A percentile compares a stretch with the other conserved stretches of the same genome.
phyloP scores from a whole-genome alignment of 2,888 invertebrate genomes.

The Limnephilus rhombicus region DNA sequence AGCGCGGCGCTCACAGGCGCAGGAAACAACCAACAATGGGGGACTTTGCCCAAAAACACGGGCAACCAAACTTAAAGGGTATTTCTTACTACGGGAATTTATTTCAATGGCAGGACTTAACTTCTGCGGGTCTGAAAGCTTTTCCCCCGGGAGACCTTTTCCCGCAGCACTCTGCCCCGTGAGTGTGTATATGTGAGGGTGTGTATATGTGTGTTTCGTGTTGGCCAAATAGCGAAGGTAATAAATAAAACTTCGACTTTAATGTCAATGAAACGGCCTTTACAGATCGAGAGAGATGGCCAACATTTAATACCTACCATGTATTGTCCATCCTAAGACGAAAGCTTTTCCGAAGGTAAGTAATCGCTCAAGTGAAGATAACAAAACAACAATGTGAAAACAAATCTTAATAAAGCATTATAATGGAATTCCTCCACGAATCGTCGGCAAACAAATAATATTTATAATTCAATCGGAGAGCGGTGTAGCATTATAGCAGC shows the following conservation, averaged over 20 bases:
- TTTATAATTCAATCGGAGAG: not conserved
- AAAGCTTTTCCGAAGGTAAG: not conserved
- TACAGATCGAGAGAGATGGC: not conserved
- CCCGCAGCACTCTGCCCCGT: not conserved
- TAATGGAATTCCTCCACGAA: too few species aligned
- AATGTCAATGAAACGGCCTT: slow-evolving; percentile 14
- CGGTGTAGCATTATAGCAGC: too few species aligned
- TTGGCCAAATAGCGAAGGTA: not conserved
- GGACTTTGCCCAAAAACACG: slow-evolving; percentile 33
- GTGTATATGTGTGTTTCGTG: too few species aligned
- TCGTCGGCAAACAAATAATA: too few species aligned
- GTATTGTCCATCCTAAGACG: not conserved
- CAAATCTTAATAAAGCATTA: too few species aligned
- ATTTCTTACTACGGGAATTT: slow-evolving; percentile 39
- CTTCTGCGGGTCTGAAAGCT: slow-evolving; percentile 39
- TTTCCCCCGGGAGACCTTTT: slow-evolving; percentile 25
- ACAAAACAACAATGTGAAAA: too few species aligned
- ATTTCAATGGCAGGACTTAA: slow-evolving; percentile 45
- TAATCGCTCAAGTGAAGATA: too few species aligned
- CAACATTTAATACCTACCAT: not conserved
- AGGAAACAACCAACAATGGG: slow-evolving; percentile 21
- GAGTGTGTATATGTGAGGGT: too few species aligned
- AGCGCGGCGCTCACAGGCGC: not conserved
- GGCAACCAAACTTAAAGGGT: slow-evolving; percentile 9
- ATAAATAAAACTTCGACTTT: not conserved